Conservation (phyloP, 2,797 vertebrate species). For the Hozukius guyotensis region DNA sequence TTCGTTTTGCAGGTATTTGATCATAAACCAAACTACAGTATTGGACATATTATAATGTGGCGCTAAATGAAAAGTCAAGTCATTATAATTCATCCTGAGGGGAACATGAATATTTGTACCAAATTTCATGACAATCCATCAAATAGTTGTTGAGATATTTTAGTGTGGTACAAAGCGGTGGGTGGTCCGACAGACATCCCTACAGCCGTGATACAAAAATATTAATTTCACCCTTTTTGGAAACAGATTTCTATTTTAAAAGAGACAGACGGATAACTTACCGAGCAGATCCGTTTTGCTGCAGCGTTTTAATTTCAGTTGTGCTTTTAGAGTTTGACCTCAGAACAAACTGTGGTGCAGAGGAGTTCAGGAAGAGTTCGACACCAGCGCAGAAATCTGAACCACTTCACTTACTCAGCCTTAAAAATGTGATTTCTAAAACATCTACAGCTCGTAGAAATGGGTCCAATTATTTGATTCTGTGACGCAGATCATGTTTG, state of each 20-base stretch:
- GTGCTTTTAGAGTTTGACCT: constrained; percentile 11
- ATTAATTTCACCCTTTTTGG: background rate
- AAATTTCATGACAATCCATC: too few species aligned
- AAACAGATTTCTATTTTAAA: background rate
- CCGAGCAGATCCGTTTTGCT: background rate
- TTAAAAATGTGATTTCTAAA: background rate
- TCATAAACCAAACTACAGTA: too few species aligned
- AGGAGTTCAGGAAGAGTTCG: constrained; percentile 13
- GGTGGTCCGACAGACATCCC: background rate
- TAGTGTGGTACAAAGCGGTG: background rate
- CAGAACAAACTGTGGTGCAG: background rate
- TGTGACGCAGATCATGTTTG: background rate
- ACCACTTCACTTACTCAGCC: background rate
- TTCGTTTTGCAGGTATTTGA: too few species aligned
- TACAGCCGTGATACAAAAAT: background rate
- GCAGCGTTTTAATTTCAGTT: background rate
- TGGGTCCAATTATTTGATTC: background rate
- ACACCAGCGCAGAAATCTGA: background rate
- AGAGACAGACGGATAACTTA: background rate
- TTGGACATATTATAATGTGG: too few species aligned
- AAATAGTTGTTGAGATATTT: too few species aligned
- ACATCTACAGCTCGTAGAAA: background rate
- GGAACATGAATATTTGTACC: too few species aligned
- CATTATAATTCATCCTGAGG: too few species aligned
- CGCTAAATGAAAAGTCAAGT: too few species aligned